Evolutionary conservation across 2,888 invertebrate genomes (phyloP), one percentile per base, ranked within the genome.

Genomic region (Melieria crassipennis): DNA sequence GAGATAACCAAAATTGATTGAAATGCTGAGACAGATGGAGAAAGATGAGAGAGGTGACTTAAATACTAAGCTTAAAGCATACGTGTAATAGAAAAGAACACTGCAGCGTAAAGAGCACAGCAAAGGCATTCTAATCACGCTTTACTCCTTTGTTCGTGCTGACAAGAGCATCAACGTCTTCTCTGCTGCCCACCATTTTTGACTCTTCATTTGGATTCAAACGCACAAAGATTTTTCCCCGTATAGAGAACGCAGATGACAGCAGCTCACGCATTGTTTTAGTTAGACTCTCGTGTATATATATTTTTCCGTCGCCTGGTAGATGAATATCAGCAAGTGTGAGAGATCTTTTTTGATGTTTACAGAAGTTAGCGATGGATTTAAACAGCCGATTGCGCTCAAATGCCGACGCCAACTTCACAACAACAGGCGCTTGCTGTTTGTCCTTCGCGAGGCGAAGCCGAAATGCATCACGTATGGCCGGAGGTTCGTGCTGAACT

Each of bases 271-370:
- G 64, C 30, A 50, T n/a, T 6, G 48, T 42, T 52, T 64, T 64
- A 43, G 64, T 46, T 10, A 64, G 30, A 48, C 64, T 50, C 50
- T 64, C 50, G 50, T 64, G 64, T n/a, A 65, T 43, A 65, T 55
- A 42, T 7, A 52, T 65, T 42, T 7, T 30, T n/a, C 55, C 45
- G 11, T 64, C 46, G 4, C 50, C 64, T 30, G 64, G 42, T n/a
- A 64, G 6, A 11, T 52, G 10, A 30, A 50, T 42, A 16, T 65
- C 52, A 55, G 55, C 50, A 45, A 45, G 65, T 43, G 16, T 4
- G 9, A 64, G 42, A 5, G 50, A 48, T 50, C 65, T 65, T 43
- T 55, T 65, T 1, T 55, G 42, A 3, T 10, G 7, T 10, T 65
- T 65, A 9, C 10, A 65, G n/a, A 55, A 45, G 4, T 7, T 45